Conservation (phyloP, 2,888 invertebrate species). For the Oegoconia quadripuncta region DNA sequence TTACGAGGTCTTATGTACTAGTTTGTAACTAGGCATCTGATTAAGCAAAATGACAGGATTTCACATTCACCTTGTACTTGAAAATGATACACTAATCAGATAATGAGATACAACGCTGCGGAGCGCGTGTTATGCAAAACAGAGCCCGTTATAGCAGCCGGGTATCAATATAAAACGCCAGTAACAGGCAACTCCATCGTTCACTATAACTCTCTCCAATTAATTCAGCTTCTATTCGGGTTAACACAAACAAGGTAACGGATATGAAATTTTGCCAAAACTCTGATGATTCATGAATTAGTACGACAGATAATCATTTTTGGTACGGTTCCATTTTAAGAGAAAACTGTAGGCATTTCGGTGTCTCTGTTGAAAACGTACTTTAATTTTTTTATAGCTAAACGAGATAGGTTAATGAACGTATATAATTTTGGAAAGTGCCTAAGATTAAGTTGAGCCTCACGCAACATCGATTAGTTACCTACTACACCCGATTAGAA, state of each 20-base stretch:
- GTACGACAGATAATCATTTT: too few species aligned
- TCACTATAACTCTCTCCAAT: conserved; percentile 12
- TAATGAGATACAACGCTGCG: conserved; percentile 2
- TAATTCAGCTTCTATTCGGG: conserved; percentile 7
- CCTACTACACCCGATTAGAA: conserved; percentile 44
- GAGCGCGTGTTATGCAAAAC: conserved; percentile 27
- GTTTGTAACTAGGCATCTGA: too few species aligned
- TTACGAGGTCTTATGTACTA: too few species aligned
- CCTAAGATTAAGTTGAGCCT: conserved; percentile 32
- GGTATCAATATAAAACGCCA: conserved; percentile 19
- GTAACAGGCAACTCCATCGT: conserved; percentile 2
- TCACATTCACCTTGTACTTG: conserved; percentile 22
- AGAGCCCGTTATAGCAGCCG: conserved; percentile 22
- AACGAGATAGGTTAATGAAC: conserved; percentile 26
- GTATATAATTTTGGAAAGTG: conserved; percentile 62
- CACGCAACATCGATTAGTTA: conserved; percentile 48
- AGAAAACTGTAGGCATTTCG: not conserved
- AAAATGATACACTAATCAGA: conserved; percentile 14
- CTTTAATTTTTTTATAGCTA: too few species aligned
- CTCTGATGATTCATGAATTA: too few species aligned
- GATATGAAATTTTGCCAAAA: conserved; percentile 7
- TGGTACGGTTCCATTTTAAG: not conserved
- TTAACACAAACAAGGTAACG: conserved; percentile 7
- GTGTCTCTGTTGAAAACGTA: too few species aligned
- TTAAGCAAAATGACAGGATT: too few species aligned